Evolutionary conservation across 2,797 vertebrate genomes (phyloP).

Genomic region (Characodon lateralis): DNA sequence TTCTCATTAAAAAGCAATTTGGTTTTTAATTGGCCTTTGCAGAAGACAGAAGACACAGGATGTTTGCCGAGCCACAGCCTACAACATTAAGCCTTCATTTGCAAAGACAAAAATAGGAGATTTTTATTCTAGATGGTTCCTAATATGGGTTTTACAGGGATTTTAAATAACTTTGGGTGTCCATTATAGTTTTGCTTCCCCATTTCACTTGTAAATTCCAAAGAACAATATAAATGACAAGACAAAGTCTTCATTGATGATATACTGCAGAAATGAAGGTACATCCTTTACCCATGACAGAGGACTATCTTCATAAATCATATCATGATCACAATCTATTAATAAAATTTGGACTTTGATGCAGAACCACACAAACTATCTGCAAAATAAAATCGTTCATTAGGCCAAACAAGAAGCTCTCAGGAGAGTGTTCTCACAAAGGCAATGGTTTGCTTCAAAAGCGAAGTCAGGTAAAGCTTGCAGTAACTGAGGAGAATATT

Average conservation of each 20-base stretch:
- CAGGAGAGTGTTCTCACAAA: not conserved
- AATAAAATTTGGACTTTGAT: not conserved
- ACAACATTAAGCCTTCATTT: not conserved
- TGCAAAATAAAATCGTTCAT: not conserved
- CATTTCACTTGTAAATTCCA: not conserved
- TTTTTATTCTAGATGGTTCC: not conserved
- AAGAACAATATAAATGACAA: not conserved
- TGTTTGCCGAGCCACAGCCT: not conserved
- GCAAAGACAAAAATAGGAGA: not conserved
- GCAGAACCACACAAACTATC: not conserved
- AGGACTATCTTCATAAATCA: not conserved
- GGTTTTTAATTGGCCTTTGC: not conserved
- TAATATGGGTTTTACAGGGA: not conserved
- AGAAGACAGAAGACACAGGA: not conserved
- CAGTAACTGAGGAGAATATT: not conserved
- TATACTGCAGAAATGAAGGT: not conserved
- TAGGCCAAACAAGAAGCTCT: not conserved
- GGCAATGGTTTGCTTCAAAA: not conserved
- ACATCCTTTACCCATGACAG: not conserved
- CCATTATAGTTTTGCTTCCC: not conserved
- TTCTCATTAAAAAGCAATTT: slow-evolving; percentile 22
- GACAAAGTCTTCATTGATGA: not conserved
- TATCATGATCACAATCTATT: slow-evolving; percentile 7
- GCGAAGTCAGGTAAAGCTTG: not conserved
- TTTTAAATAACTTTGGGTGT: not conserved